Percentiles rank a stretch among this genome's conserved stretches.
Evolutionary conservation across 1,140 invertebrate genomes (phyloP).

Genomic region (Cyphomyrmex costatus): DNA sequence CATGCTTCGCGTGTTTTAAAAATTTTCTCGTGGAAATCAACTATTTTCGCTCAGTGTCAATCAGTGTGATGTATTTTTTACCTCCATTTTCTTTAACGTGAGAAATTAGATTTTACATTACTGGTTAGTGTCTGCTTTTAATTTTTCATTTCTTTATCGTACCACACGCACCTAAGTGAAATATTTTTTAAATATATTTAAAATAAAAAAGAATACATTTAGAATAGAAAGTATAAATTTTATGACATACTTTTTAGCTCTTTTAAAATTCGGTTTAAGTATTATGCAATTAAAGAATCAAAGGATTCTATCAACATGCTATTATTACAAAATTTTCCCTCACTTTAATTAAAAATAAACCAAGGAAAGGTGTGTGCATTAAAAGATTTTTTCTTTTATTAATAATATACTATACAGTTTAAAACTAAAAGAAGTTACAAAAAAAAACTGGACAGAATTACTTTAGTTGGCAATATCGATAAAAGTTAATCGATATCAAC

Average conservation of each 20-base stretch:
- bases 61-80: not conserved
- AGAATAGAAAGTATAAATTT: not conserved
- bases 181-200: not conserved
- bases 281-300: not conserved
- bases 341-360: not conserved
- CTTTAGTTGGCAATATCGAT: not conserved
- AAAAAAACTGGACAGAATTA: not conserved
- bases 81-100: not conserved
- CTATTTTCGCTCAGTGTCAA: constrained; percentile 3
- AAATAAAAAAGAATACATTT: not conserved
- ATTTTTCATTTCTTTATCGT: not conserved
- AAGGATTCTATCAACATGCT: not conserved
- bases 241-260: not conserved
- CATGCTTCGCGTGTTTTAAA: not conserved
- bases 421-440: not conserved
- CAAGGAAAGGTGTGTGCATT: not conserved
- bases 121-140: not conserved
- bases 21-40: not conserved
- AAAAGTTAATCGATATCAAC: not conserved
- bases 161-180: not conserved
- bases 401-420: not conserved
- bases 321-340: not conserved
- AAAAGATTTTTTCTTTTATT: not conserved
- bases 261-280: constrained; percentile 7
- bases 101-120: not conserved